These are phyloP conservation scores for Digitonthophagus gazella DNA, from an alignment of 2,888 invertebrate species.

Conservation along the genomic window DNA sequence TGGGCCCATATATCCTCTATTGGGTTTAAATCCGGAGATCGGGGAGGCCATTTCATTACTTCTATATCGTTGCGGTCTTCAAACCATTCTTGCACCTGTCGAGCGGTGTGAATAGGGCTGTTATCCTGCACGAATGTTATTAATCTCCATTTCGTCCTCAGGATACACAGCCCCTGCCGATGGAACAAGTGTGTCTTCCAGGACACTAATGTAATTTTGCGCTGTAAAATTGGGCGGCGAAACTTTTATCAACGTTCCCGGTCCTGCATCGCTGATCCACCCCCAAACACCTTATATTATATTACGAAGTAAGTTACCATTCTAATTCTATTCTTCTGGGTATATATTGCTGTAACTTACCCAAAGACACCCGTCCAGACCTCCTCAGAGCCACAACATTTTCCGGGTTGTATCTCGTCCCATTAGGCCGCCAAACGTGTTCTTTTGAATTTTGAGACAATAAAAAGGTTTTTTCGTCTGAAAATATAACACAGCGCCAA, in stretches of 20 bases:
- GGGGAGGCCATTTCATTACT: slow-evolving; percentile 1
- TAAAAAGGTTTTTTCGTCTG: neutral
- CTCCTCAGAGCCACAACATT: neutral
- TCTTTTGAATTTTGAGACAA: neutral
- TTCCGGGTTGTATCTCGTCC: neutral
- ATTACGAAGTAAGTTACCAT: too few relatives aligned
- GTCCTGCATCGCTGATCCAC: neutral
- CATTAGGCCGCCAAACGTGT: neutral
- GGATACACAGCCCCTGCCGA: neutral
- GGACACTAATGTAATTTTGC: neutral
- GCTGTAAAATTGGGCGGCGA: neutral
- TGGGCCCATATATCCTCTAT: slow-evolving; percentile 7
- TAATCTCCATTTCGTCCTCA: slow-evolving; percentile 1
- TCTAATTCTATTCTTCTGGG: too few relatives aligned
- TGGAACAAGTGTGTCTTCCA: neutral
- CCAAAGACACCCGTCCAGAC: neutral
- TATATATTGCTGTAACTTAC: too few relatives aligned
- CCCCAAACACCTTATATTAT: too few relatives aligned
- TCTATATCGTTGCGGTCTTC: neutral
- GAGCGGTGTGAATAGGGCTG: slow-evolving; percentile 2
- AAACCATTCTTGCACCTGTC: neutral
- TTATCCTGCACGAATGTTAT: slow-evolving; percentile 15
- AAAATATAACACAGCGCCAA: neutral
- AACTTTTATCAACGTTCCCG: neutral
- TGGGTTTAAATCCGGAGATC: slow-evolving; percentile 12